Percentiles rank a stretch among this genome's conserved stretches.
Evolutionary conservation across 2,797 vertebrate species (phyloP).

Genomic region (Cetoscarus ocellatus): DNA sequence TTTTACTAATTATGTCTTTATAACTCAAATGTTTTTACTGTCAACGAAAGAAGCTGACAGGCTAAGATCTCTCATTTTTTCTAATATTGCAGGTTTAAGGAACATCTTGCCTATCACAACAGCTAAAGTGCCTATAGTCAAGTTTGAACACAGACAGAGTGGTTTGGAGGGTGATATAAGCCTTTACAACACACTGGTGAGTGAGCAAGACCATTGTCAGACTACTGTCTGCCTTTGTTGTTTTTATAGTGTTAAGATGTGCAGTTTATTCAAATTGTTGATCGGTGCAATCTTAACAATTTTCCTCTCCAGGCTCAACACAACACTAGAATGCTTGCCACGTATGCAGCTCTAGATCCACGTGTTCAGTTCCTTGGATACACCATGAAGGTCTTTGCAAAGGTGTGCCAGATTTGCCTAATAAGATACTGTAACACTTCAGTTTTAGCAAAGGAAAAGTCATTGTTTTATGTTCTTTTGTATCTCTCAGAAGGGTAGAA

Average conservation of each 20-base stretch:
- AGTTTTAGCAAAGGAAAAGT: not conserved
- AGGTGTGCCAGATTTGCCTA: slow-evolving; percentile 80
- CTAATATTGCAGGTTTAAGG: slow-evolving; percentile 88
- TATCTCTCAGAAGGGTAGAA: not conserved
- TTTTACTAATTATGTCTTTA: not conserved
- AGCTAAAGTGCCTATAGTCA: slow-evolving; percentile 99
- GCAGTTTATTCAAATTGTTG: not conserved
- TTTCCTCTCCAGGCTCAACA: slow-evolving; percentile 91
- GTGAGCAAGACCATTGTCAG: not conserved
- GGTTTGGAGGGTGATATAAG: slow-evolving; percentile 98
- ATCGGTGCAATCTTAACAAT: slow-evolving; percentile 4
- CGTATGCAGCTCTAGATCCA: slow-evolving; percentile 95
- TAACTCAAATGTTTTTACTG: not conserved
- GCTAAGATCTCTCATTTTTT: not conserved
- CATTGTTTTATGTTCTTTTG: not conserved
- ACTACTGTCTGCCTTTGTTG: not conserved
- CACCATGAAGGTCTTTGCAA: slow-evolving; percentile 99
- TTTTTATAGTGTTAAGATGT: not conserved
- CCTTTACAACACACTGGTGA: slow-evolving; percentile 98
- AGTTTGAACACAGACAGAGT: slow-evolving; percentile 97
- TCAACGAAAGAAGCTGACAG: too few relatives aligned
- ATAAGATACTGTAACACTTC: not conserved
- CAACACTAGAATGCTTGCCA: slow-evolving; percentile 97
- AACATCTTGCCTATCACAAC: slow-evolving; percentile 99
- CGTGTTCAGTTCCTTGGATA: slow-evolving; percentile 97